Base-by-base conservation (phyloP, 30 jellyfish, hydroid and myxozoan genomes). In the Pelagia noctiluca region DNA sequence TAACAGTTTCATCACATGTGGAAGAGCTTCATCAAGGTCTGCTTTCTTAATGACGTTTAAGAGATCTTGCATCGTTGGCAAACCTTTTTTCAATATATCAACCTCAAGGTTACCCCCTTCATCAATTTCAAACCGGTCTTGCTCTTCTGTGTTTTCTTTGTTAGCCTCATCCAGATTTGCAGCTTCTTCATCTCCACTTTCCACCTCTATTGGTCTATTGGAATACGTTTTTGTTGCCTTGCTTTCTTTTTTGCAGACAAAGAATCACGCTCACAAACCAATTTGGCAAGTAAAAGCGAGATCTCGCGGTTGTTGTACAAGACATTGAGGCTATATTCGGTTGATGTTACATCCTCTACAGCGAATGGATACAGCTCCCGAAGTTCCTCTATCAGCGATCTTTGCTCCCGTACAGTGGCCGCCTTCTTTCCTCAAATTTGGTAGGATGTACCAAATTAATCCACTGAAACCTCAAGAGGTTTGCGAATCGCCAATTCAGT, bases 201-300 rank as follows among this genome's bases (percentile, higher is more conserved):
- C 35, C 35, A 12, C 30, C 82, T 28, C 42, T 24, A 22, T 63
- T 24, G 21, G 13, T 23, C 16, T 19, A 4, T 7, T 7, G 68
- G 21, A 4, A 18, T 38, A n/a, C 16, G 10, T 12, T 32, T 69
- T 69, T 3, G 30, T 38, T 35, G 11, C 25, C 21, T 28, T 25
- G 60, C 3, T 18, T 69, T 31, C 30, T 69, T 68, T 29, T 68
- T 35, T 12, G 85, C 75, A 21, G 37, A 75, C 75, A 72, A 21
- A 72, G 75, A 75, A 72, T 72, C 85, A 16, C 77, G 75, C 72
- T 69, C 82, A 31, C 35, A 26, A n/a, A 69, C 82, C 30, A 69
- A 21, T 28, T 33, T 69, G 24, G 30, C 21, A n/a, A 76, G 42
- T 37, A 76, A 48, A 24, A 76, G 57, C 0, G 52, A 34, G 53